Conservation (phyloP, 2,888 invertebrate genomes). For the Maniola hyperantus region DNA sequence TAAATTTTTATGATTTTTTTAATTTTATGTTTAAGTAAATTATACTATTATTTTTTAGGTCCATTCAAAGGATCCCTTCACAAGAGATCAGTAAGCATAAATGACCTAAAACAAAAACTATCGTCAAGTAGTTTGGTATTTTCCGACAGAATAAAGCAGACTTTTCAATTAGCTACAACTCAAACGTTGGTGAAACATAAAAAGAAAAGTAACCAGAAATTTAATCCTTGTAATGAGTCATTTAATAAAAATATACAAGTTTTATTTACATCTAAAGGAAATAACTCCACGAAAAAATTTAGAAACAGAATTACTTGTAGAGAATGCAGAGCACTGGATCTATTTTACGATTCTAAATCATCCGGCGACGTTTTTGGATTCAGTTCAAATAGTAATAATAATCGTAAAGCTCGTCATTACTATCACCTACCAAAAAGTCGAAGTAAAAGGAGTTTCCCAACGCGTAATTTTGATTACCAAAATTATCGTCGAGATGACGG, state of each 20-base stretch:
- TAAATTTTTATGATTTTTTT: no score
- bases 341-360: slow-evolving; percentile 33
- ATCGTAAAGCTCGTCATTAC: not conserved
- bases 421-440: not conserved
- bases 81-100: slow-evolving; percentile 16
- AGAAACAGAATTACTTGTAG: slow-evolving; percentile 16
- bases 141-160: not conserved
- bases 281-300: slow-evolving; percentile 21
- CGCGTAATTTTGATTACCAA: not conserved
- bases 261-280: slow-evolving; percentile 38
- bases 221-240: not conserved
- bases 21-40: no score
- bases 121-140: slow-evolving; percentile 8
- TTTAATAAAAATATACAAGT: slow-evolving; percentile 35
- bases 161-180: not conserved
- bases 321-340: slow-evolving; percentile 18
- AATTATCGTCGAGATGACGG: not conserved
- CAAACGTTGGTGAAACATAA: not conserved
- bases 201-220: not conserved
- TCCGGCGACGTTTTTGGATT: slow-evolving; percentile 19
- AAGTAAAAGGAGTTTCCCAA: not conserved
- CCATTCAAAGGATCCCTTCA: slow-evolving; percentile 1
- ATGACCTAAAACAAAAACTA: slow-evolving; percentile 19
- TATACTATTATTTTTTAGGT: not conserved
- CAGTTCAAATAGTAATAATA: not conserved